phyloP scores from a whole-genome alignment of 2,113 vertebrate species.

The Mastomys natalensis region DNA sequence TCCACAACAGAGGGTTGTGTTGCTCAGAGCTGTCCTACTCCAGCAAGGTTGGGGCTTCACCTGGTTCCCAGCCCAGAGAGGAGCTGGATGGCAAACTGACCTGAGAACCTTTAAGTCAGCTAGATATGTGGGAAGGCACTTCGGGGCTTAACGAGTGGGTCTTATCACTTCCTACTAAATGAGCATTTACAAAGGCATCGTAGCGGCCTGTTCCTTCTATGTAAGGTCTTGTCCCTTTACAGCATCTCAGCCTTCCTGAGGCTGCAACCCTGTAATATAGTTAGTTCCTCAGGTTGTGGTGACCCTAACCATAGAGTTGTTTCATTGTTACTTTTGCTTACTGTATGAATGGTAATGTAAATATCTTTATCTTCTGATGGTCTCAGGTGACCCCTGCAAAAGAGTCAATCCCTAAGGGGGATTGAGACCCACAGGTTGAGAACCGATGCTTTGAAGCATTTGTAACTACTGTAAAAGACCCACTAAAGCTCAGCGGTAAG shows the following conservation, averaged over 20 bases:
- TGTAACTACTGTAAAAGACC: background rate
- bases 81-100: background rate
- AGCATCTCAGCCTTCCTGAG: background rate
- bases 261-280: background rate
- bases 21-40: background rate
- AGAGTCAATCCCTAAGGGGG: background rate
- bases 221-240: constrained; percentile 13
- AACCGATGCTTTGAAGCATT: background rate
- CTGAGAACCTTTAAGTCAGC: background rate
- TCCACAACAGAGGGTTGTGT: background rate
- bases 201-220: background rate
- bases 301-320: background rate
- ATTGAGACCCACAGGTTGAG: background rate
- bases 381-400: background rate
- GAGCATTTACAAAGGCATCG: background rate
- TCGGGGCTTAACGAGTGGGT: background rate
- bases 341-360: background rate
- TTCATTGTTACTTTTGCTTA: background rate
- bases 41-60: background rate
- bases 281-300: background rate
- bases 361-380: background rate
- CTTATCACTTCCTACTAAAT: background rate
- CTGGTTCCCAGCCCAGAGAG: background rate
- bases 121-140: background rate
- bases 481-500: background rate